These are phyloP conservation scores for Heterodera schachtii DNA, from an alignment of 1,140 invertebrate genomes.

Conservation along the genomic window DNA sequence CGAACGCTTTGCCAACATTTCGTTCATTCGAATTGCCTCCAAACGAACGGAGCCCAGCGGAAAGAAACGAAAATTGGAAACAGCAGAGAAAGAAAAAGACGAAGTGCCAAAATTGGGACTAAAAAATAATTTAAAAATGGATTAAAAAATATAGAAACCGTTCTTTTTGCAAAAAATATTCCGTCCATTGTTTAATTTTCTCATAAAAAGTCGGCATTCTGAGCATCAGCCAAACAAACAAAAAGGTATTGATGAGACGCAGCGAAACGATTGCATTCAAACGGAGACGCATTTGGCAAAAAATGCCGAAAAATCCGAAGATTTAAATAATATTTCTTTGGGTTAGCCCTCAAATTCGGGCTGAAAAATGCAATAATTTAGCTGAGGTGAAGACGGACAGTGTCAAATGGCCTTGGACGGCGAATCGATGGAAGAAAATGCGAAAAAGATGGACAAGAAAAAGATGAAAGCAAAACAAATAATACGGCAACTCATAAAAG, in stretches of 20 bases:
- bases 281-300: not conserved
- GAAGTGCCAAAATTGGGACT: no score
- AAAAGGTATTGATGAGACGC: not conserved
- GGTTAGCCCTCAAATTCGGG: no score
- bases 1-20: slow-evolving; percentile 3
- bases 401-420: not conserved
- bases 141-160: not conserved
- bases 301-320: not conserved
- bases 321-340: no score
- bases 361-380: no score
- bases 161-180: not conserved
- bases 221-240: not conserved
- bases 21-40: slow-evolving; percentile 23
- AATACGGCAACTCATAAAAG: no score
- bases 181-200: not conserved
- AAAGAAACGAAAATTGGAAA: no score
- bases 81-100: no score
- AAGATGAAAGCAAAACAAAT: no score
- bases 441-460: not conserved
- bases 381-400: not conserved
- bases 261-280: not conserved
- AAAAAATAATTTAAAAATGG: no score
- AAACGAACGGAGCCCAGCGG: not conserved
- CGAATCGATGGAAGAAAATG: not conserved
- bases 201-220: not conserved